A percentile compares a stretch with the other conserved stretches of the same genome.
phyloP scores from a whole-genome alignment of 2,888 invertebrate species.

The Carcina quercana region DNA sequence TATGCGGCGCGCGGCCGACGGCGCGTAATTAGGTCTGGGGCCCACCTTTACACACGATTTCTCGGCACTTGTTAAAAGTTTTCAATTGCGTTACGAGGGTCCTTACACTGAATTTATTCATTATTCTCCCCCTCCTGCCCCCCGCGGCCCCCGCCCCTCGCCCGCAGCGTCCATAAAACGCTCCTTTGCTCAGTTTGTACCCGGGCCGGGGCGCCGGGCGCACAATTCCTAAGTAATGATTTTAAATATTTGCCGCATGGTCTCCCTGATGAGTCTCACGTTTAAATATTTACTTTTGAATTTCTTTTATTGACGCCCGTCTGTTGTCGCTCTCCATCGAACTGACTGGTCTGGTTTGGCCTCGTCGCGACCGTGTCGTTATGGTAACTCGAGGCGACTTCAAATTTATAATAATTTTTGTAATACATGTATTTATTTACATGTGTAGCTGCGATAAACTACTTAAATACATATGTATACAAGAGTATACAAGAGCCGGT shows the following conservation, averaged over 20 bases:
- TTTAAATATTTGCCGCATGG: constrained; percentile 68
- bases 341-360: too few relatives aligned
- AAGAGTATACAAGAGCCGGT: too few relatives aligned
- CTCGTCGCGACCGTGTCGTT: too few relatives aligned
- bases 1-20: constrained; percentile 54
- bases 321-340: too few relatives aligned
- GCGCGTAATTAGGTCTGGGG: constrained; percentile 60
- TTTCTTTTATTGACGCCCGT: too few relatives aligned
- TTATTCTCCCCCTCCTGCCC: constrained; percentile 58
- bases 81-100: constrained; percentile 70
- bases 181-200: constrained; percentile 61
- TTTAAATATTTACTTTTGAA: constrained; percentile 58
- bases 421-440: too few relatives aligned
- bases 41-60: constrained; percentile 73
- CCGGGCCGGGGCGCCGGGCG: too few relatives aligned
- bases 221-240: constrained; percentile 59
- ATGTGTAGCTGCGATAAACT: too few relatives aligned
- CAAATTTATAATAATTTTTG: too few relatives aligned
- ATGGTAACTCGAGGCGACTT: too few relatives aligned
- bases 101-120: constrained; percentile 71
- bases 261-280: constrained; percentile 49
- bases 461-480: too few relatives aligned
- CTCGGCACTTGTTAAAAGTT: constrained; percentile 73
- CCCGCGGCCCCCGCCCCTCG: too few relatives aligned
- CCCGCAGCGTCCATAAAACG: constrained; percentile 69